These are phyloP conservation scores for Edolisoma coerulescens DNA, from an alignment of 2,113 vertebrate genomes.

Conservation along the genomic window DNA sequence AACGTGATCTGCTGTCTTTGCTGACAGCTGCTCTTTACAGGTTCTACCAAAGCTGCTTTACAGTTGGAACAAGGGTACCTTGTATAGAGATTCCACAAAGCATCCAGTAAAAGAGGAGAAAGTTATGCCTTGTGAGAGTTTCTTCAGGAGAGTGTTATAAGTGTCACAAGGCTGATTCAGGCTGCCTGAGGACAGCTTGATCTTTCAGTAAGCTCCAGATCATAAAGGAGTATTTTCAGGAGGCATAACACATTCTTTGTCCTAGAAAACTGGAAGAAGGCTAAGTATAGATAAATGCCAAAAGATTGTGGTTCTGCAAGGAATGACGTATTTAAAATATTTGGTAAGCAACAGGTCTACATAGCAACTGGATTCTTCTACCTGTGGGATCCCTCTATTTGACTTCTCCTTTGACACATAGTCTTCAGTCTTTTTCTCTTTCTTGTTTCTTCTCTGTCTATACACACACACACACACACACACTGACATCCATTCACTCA, in stretches of 20 bases:
- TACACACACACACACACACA: neutral
- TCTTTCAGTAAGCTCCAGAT: neutral
- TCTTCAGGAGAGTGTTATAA: neutral
- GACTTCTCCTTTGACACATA: neutral
- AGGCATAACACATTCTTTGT: neutral
- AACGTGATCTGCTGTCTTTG: neutral
- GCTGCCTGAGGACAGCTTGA: neutral
- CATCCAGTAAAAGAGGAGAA: neutral
- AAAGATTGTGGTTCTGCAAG: neutral
- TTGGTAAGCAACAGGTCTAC: neutral
- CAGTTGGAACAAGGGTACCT: neutral
- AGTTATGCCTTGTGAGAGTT: neutral
- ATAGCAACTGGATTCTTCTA: neutral
- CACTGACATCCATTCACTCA: neutral
- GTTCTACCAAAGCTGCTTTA: neutral
- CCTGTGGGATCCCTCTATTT: neutral
- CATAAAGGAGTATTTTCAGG: neutral
- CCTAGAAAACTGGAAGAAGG: neutral
- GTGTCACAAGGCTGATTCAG: neutral
- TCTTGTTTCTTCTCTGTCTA: neutral
- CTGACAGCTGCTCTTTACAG: conserved; percentile 1
- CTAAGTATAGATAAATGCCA: neutral
- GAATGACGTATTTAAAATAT: neutral
- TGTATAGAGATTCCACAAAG: neutral
- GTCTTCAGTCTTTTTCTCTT: neutral